Percentiles rank a stretch among this genome's conserved stretches.
Conservation (phyloP, 2,888 invertebrate genomes). For the Apoderus coryli region DNA sequence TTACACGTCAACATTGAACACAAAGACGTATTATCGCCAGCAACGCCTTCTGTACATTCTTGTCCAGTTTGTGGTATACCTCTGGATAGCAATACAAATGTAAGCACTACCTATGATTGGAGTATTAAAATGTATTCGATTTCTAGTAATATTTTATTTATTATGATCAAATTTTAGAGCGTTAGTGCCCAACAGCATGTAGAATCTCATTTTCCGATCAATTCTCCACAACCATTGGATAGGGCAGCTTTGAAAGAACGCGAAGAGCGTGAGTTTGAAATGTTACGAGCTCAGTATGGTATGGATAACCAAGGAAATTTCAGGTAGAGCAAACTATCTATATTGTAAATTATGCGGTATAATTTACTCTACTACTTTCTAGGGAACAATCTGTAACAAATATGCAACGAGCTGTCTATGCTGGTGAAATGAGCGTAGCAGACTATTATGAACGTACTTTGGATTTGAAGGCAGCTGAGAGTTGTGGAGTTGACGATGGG, state of each 20-base stretch:
- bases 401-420: constrained; percentile 70
- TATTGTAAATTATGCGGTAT: no score
- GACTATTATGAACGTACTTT: constrained; percentile 74
- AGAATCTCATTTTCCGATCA: constrained; percentile 63
- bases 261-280: constrained; percentile 69
- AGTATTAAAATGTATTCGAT: background rate
- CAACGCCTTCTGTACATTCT: constrained; percentile 26
- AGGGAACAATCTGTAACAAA: constrained; percentile 63
- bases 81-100: constrained; percentile 36
- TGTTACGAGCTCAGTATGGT: constrained; percentile 70
- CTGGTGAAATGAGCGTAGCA: constrained; percentile 71
- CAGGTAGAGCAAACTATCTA: no score
- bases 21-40: constrained; percentile 62
- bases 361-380: no score
- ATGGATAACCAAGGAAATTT: constrained; percentile 76
- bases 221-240: constrained; percentile 34
- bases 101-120: constrained; percentile 23
- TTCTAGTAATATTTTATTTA: no score
- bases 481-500: constrained; percentile 67
- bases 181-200: constrained; percentile 69
- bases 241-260: constrained; percentile 55
- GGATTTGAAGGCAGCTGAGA: constrained; percentile 59
- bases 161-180: constrained; percentile 26
- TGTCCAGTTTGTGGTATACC: constrained; percentile 36
- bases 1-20: constrained; percentile 78